phyloP scores from a whole-genome alignment of 2,888 invertebrate genomes.

The Clistopyga incitator region DNA sequence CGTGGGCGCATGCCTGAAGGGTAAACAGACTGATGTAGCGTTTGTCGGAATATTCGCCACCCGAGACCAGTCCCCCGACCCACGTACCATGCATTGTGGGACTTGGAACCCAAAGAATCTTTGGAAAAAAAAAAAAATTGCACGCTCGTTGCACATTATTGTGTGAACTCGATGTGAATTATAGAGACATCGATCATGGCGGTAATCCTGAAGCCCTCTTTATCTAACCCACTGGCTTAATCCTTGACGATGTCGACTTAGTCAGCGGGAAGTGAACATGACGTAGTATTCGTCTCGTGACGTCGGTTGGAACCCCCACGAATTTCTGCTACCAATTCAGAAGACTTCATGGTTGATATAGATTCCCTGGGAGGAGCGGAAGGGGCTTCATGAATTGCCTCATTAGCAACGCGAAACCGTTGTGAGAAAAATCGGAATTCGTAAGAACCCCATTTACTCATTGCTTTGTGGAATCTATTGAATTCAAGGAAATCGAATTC shows the following conservation, averaged over 20 bases:
- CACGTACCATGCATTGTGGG: slow-evolving; percentile 3
- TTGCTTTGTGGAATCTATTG: no score
- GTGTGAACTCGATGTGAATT: slow-evolving; percentile 16
- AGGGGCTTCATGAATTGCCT: no score
- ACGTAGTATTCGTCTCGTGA: not conserved
- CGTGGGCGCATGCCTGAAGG: slow-evolving; percentile 58
- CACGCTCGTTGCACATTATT: slow-evolving; percentile 30
- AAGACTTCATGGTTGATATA: not conserved
- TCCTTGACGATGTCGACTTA: slow-evolving; percentile 74
- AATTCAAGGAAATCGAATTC: no score
- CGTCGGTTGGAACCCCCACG: not conserved
- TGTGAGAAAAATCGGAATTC: no score
- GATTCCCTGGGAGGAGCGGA: not conserved
- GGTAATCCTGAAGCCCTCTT: not conserved
- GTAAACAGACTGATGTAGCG: slow-evolving; percentile 69
- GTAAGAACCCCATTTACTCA: no score
- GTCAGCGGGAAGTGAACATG: slow-evolving; percentile 70
- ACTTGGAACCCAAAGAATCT: not conserved
- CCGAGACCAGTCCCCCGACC: not conserved
- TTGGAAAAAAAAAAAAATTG: slow-evolving; percentile 30
- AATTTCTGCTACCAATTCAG: not conserved
- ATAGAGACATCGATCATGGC: slow-evolving; percentile 11
- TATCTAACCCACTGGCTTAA: slow-evolving; percentile 7
- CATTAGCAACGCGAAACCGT: not conserved
- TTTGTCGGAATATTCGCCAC: slow-evolving; percentile 55